These are phyloP conservation scores for Cyprinodon variegatus DNA, from an alignment of 2,113 vertebrate genomes.

Conservation along the genomic window DNA sequence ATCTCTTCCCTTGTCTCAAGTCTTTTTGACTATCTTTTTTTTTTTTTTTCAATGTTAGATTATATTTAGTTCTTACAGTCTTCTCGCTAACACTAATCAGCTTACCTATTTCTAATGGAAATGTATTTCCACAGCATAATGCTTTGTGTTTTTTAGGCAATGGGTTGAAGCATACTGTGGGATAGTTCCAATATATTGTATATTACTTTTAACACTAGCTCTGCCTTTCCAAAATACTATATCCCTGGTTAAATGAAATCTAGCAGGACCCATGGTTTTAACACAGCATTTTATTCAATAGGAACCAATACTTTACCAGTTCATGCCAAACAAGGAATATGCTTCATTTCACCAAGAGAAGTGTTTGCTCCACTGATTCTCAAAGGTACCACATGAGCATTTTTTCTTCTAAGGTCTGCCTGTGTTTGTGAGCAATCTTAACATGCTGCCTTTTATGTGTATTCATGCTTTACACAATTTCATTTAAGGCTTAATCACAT, in stretches of 20 bases:
- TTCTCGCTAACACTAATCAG: no score
- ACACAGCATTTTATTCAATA: not conserved
- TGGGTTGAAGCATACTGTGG: not conserved
- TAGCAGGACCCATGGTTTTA: no score
- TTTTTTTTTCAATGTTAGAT: no score
- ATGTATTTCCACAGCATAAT: no score
- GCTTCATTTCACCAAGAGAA: conserved; percentile 60
- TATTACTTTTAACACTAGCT: no score
- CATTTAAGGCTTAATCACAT: conserved; percentile 66
- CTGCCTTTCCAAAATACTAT: not conserved
- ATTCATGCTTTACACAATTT: conserved; percentile 59
- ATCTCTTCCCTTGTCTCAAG: no score
- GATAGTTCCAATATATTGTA: not conserved
- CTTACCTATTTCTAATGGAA: no score
- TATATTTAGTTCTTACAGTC: no score
- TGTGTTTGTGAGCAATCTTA: conserved; percentile 21
- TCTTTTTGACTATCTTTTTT: no score
- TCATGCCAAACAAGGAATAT: conserved; percentile 32
- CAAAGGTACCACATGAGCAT: conserved; percentile 10
- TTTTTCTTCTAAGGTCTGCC: conserved; percentile 11
- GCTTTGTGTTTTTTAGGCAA: not conserved
- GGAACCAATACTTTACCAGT: not conserved
- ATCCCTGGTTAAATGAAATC: not conserved
- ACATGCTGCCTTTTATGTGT: conserved; percentile 34
- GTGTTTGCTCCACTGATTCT: conserved; percentile 68